Evolutionary conservation across 2,797 vertebrate genomes (phyloP).

Genomic region (Syngnathus acus): DNA sequence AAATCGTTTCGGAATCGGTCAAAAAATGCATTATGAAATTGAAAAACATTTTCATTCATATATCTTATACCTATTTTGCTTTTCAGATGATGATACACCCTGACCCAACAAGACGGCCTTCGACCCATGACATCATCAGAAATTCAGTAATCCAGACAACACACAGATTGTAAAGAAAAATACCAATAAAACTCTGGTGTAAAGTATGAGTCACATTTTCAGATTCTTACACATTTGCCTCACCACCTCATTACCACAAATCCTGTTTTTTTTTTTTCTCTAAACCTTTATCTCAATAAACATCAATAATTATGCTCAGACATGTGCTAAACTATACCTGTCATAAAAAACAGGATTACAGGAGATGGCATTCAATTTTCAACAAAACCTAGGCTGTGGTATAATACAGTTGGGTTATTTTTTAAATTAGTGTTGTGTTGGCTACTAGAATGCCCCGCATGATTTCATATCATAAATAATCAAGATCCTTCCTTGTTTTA

Average conservation of each 20-base stretch:
- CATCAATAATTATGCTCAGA: too few species aligned
- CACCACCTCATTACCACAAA: background rate
- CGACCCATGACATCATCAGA: slow-evolving; percentile 80
- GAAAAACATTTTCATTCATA: background rate
- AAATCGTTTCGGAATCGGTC: too few species aligned
- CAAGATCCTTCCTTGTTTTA: background rate
- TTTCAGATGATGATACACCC: slow-evolving; percentile 91
- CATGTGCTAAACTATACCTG: too few species aligned
- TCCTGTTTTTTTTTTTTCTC: too few species aligned
- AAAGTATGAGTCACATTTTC: background rate
- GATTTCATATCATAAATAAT: background rate
- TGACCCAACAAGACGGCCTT: slow-evolving; percentile 82
- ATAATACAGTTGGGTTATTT: too few species aligned
- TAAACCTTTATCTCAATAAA: too few species aligned
- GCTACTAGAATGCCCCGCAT: too few species aligned
- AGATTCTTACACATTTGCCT: background rate
- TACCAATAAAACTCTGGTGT: background rate
- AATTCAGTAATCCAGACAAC: slow-evolving; percentile 88
- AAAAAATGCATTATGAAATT: too few species aligned
- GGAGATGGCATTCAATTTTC: too few species aligned
- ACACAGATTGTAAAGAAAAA: slow-evolving; percentile 59
- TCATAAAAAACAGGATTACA: too few species aligned
- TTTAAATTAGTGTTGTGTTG: too few species aligned
- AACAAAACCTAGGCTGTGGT: too few species aligned
- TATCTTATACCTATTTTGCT: slow-evolving; percentile 9